phyloP scores from a whole-genome alignment of 1,140 invertebrate species.

The Vanessa tameamea region DNA sequence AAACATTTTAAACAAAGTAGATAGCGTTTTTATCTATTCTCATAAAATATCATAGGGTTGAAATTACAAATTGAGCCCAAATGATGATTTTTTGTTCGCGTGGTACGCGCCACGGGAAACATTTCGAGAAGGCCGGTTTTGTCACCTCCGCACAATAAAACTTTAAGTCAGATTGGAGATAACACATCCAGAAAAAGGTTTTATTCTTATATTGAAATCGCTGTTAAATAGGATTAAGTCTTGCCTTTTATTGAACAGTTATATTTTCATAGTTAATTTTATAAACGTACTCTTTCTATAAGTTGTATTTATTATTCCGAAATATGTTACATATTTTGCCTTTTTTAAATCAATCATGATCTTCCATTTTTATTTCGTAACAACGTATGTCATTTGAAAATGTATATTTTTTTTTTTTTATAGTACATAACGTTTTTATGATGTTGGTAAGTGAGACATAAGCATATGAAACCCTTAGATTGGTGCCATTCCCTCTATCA shows the following conservation, averaged over 20 bases:
- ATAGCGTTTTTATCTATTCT: slow-evolving; percentile 9
- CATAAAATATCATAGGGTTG: slow-evolving; percentile 27
- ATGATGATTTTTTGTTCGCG: slow-evolving; percentile 20
- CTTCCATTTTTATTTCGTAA: too few relatives aligned
- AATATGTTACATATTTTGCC: too few relatives aligned
- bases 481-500: too few relatives aligned
- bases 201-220: slow-evolving; percentile 39
- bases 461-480: too few relatives aligned
- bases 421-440: too few relatives aligned
- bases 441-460: too few relatives aligned
- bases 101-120: slow-evolving; percentile 36
- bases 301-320: too few relatives aligned
- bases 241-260: background rate
- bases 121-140: slow-evolving; percentile 39
- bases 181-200: slow-evolving; percentile 24
- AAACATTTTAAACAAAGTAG: background rate
- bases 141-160: slow-evolving; percentile 45
- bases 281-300: too few relatives aligned
- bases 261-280: too few relatives aligned
- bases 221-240: slow-evolving; percentile 37
- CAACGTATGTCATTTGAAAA: too few relatives aligned
- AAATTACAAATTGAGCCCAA: slow-evolving; percentile 30
- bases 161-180: slow-evolving; percentile 40
- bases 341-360: too few relatives aligned
- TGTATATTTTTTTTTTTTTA: too few relatives aligned